A percentile compares a stretch with the other conserved stretches of the same genome.
Evolutionary conservation across 1,140 invertebrate species (phyloP).

Genomic region (Schlechtendalia chinensis): DNA sequence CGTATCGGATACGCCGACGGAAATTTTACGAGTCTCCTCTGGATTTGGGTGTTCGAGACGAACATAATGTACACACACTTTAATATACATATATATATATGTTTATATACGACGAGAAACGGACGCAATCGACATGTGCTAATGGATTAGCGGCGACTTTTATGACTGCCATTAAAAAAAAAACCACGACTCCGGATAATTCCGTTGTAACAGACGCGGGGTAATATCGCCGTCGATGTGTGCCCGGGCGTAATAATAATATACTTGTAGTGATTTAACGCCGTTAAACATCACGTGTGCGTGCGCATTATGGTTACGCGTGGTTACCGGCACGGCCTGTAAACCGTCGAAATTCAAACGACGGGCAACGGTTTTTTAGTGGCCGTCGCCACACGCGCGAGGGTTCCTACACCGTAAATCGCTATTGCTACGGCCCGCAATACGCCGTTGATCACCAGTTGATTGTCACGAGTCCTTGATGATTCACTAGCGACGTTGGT

Average conservation of each 20-base stretch:
- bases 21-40: conserved; percentile 30
- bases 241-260: neutral
- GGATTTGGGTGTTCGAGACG: neutral
- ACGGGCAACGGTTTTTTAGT: neutral
- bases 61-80: neutral
- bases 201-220: conserved; percentile 7
- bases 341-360: neutral
- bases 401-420: too few species aligned
- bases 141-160: conserved; percentile 43
- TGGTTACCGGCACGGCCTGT: too few species aligned
- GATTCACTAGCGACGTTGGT: too few species aligned
- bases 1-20: neutral
- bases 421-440: too few species aligned
- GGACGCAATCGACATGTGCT: conserved; percentile 28
- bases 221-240: neutral
- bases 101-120: neutral
- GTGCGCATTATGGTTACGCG: neutral
- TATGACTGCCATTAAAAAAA: conserved; percentile 43
- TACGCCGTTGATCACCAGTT: too few species aligned
- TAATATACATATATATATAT: neutral
- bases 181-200: neutral
- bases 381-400: too few species aligned
- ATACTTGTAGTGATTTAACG: neutral
- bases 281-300: neutral
- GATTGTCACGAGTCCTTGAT: too few species aligned